Evolutionary conservation across 2,113 vertebrate species (phyloP).

Genomic region (Pipra filicauda): DNA sequence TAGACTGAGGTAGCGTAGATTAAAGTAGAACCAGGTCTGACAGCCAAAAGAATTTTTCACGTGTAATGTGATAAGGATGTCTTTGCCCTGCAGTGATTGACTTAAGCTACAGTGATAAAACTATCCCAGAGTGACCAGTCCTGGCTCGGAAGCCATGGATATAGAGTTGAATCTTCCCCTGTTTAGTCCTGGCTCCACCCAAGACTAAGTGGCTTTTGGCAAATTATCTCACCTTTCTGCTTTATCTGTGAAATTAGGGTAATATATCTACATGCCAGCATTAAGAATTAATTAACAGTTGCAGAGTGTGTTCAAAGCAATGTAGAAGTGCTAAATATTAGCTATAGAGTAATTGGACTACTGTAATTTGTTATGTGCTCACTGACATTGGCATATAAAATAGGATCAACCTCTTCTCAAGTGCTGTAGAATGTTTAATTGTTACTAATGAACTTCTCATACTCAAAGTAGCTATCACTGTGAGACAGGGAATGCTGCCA

Average conservation of each 20-base stretch:
- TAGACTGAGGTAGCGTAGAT: neutral
- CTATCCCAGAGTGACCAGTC: neutral
- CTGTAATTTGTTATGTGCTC: conserved; percentile 18
- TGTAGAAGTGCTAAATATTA: conserved; percentile 19
- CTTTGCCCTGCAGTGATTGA: neutral
- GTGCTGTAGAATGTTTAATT: conserved; percentile 37
- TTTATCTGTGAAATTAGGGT: conserved; percentile 18
- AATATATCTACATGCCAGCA: neutral
- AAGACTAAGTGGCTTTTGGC: neutral
- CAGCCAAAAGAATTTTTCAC: neutral
- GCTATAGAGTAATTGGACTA: conserved; percentile 13
- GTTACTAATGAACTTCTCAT: conserved; percentile 38
- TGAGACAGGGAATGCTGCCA: conserved; percentile 36
- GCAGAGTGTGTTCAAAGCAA: conserved; percentile 7
- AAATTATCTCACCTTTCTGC: neutral
- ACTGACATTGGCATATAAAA: conserved; percentile 7
- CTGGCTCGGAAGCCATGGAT: neutral
- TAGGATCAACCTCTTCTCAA: conserved; percentile 13
- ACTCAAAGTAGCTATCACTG: neutral
- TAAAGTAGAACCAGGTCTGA: neutral
- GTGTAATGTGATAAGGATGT: neutral
- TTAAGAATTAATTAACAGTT: conserved; percentile 34
- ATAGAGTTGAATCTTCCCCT: neutral
- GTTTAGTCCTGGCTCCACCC: neutral
- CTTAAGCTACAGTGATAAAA: neutral